Evolutionary conservation across 92 coral and sea anemone species (phyloP).

Genomic region (Chrysogorgia sp.): DNA sequence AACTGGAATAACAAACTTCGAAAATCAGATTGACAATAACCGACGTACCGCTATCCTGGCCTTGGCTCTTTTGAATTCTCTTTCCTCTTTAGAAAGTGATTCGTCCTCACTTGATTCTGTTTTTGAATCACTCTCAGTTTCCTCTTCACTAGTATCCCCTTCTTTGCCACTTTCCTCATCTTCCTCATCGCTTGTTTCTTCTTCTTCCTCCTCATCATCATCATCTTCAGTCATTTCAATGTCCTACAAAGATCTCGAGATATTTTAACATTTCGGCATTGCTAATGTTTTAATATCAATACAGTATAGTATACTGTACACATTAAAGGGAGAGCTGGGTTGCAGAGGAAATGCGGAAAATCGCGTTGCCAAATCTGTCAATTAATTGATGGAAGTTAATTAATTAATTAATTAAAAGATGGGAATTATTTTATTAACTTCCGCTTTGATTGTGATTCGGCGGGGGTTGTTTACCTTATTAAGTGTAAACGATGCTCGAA

Average conservation of each 20-base stretch:
- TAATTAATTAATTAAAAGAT: too few relatives aligned
- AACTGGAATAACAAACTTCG: neutral
- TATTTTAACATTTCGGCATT: slow-evolving; percentile 29
- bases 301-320: too few relatives aligned
- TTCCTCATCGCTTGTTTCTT: slow-evolving; percentile 66
- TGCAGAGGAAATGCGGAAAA: too few relatives aligned
- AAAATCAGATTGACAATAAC: neutral
- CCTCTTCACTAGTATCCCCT: slow-evolving; percentile 47
- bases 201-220: slow-evolving; percentile 71
- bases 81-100: slow-evolving; percentile 49
- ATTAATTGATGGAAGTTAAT: too few relatives aligned
- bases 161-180: slow-evolving; percentile 66
- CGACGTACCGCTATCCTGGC: slow-evolving; percentile 70
- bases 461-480: too few relatives aligned
- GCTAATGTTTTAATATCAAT: slow-evolving; percentile 19
- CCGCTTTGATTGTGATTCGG: too few relatives aligned
- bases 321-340: too few relatives aligned
- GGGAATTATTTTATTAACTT: too few relatives aligned
- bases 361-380: too few relatives aligned
- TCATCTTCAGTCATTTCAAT: slow-evolving; percentile 59
- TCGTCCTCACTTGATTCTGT: slow-evolving; percentile 66
- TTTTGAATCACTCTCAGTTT: slow-evolving; percentile 53
- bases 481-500: too few relatives aligned
- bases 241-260: too few relatives aligned
- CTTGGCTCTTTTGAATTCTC: slow-evolving; percentile 60